Percentiles rank a stretch among this genome's conserved stretches.
phyloP scores from a whole-genome alignment of 2,888 invertebrate genomes.

The Apoda limacodes region DNA sequence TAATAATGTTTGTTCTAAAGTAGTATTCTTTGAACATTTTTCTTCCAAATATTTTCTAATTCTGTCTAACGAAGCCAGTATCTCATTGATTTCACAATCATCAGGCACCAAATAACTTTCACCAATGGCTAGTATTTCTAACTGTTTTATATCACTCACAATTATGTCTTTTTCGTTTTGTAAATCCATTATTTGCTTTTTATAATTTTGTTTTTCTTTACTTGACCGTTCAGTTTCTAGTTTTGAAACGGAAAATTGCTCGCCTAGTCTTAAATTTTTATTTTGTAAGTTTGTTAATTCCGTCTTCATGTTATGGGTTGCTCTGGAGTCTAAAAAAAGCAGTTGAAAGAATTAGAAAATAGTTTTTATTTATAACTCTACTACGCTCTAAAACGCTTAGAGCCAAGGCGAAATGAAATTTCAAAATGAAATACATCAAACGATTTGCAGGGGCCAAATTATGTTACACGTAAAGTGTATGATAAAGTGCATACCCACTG shows the following conservation, averaged over 20 bases:
- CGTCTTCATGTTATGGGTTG: constrained; percentile 56
- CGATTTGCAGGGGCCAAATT: too few relatives aligned
- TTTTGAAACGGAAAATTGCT: constrained; percentile 34
- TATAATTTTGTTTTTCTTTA: constrained; percentile 32
- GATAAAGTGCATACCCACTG: too few relatives aligned
- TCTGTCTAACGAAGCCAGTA: constrained; percentile 37
- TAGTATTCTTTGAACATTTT: constrained; percentile 29
- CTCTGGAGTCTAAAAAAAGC: constrained; percentile 48
- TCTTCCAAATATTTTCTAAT: constrained; percentile 34
- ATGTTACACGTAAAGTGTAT: too few relatives aligned
- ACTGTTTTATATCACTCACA: constrained; percentile 39
- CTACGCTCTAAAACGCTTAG: too few relatives aligned
- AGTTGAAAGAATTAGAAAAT: too few relatives aligned
- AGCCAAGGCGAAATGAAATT: too few relatives aligned
- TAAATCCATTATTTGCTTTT: constrained; percentile 32
- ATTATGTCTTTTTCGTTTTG: constrained; percentile 41
- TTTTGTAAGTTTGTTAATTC: constrained; percentile 44
- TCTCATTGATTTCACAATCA: constrained; percentile 32
- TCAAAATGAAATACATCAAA: too few relatives aligned
- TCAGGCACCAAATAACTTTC: constrained; percentile 35
- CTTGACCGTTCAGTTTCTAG: constrained; percentile 30
- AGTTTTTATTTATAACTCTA: too few relatives aligned
- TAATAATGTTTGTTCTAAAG: constrained; percentile 39
- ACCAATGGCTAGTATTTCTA: constrained; percentile 45
- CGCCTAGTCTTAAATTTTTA: constrained; percentile 33